Evolutionary conservation across 2,888 invertebrate species (phyloP), one percentile per base, ranked within the genome.

Genomic region (Leucoptera coffeella): DNA sequence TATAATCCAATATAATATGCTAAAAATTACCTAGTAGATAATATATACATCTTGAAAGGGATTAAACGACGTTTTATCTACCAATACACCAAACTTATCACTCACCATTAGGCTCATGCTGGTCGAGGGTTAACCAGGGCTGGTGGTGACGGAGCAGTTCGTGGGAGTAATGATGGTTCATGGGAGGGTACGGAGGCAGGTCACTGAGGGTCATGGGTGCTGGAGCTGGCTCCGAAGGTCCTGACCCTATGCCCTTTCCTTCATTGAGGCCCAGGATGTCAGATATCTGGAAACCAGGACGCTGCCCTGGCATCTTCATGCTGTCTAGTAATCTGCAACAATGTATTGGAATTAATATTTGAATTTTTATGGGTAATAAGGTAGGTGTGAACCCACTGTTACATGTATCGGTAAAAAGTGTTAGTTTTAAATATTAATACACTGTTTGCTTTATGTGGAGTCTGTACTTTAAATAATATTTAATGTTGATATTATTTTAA

Each of bases 261-360:
- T 86, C 86, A 45, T 91, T 91, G 41, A 94, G 73, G 41, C 94
- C 92, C 45, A 94, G 73, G 45, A 94, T 93, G 55, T 94, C 93
- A 41, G 91, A 88, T 44, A 94, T 93, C 46, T 90, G 89, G 60
- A 94, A 94, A 32, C 92, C 87, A 1, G 86, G 77, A 39, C 85
- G 74, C 45, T 82, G 82, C 27, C 82, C 80, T 1, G 83, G 82
- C 75, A 85, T 82, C 60, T 85, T 85, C 77, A 85, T 85, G 41
- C 80, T 83, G 52, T 89, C 89, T 50, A 89, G 62, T 32, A 89
- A 69, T 45, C 89, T 89, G 74, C 8, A 30, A 28, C 32, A 34
- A 39, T 38, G 35, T 22, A 34, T 6, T 15, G 38, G 35, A 35
- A 26, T 29, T 12, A 12, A 25, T 13, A 23, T 13, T 23, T 13